Evolutionary conservation across 2,113 vertebrate species (phyloP), one percentile per base, ranked within the genome.

Genomic region (Scopus umbretta): DNA sequence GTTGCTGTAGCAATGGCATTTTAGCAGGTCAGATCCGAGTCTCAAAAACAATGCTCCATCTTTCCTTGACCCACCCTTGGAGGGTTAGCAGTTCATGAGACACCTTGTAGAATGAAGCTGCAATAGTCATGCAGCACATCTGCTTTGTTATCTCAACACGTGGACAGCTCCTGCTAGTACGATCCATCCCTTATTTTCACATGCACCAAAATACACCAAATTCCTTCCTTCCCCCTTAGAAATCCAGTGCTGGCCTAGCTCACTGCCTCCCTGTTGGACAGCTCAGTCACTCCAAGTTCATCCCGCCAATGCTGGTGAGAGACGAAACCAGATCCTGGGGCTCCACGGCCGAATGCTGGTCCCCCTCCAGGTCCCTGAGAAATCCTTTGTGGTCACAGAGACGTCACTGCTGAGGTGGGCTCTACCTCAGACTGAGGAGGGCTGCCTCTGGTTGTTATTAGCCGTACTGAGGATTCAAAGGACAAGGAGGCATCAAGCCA

Each of bases 361-460:
- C 66, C 34, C n/a, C 6, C 27, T 96, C 94, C 94, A 96, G 66
- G 90, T 97, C 92, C 80, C 94, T 47, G 61, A 96, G 94, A 97
- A 96, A 95, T 95, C 93, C 74, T 94, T 92, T 97, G 94, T 0
- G 86, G 92, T 86, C 5, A 0, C 87, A 92, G 91, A 76, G 91
- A 96, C 82, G 93, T 96, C 96, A 97, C 86, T 56, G 10, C 91
- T 97, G 94, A 97, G 97, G 95, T 95, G 94, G 84, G 92, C 94
- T 95, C 91, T 90, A 97, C 92, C 93, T 96, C 95, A 96, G 91
- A 76, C 49, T 1, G 13, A 94, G 92, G 52, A 94, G 59, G 49
- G 45, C 65, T 90, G 86, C 55, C 96, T 96, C 94, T 97, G 92
- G 94, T 96, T 97, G 92, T 93, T 92, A 96, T 97, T 97, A 97